Percentiles rank a stretch among this genome's conserved stretches.
These are phyloP conservation scores for Hoplias malabaricus DNA, from an alignment of 2,113 vertebrate species.

Conservation along the genomic window DNA sequence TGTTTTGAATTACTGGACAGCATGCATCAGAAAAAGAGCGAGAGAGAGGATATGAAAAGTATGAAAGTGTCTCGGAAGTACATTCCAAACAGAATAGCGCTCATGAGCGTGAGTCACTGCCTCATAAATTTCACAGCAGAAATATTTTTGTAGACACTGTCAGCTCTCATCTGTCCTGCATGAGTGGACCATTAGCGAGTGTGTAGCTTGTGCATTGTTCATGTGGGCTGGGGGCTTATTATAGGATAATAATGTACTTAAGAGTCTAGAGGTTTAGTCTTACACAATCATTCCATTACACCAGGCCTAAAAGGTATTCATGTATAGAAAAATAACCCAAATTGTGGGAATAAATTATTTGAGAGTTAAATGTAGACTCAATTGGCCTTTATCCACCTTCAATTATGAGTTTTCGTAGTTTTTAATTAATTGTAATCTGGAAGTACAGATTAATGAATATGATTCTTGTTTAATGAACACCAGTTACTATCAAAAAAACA, in stretches of 20 bases:
- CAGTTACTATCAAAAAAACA: no score
- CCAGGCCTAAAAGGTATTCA: not conserved
- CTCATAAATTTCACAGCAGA: not conserved
- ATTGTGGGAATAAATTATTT: not conserved
- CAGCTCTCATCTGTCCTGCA: not conserved
- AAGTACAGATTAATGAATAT: no score
- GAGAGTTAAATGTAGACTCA: no score
- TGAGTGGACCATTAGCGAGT: not conserved
- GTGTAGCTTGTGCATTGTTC: not conserved
- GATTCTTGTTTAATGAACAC: no score
- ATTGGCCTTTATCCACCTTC: no score
- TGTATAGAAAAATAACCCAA: not conserved
- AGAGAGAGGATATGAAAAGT: not conserved
- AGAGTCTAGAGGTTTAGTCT: not conserved
- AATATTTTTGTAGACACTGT: slow-evolving; percentile 31
- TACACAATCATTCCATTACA: not conserved
- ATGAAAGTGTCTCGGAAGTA: not conserved
- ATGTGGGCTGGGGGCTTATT: not conserved
- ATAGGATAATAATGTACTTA: not conserved
- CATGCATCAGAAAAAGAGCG: not conserved
- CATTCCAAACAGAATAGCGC: not conserved
- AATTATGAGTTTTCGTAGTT: no score
- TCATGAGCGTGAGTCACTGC: not conserved
- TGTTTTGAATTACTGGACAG: not conserved
- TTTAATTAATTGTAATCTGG: no score